Evolutionary conservation across 2,797 vertebrate genomes (phyloP).

Genomic region (Podargus strigoides): DNA sequence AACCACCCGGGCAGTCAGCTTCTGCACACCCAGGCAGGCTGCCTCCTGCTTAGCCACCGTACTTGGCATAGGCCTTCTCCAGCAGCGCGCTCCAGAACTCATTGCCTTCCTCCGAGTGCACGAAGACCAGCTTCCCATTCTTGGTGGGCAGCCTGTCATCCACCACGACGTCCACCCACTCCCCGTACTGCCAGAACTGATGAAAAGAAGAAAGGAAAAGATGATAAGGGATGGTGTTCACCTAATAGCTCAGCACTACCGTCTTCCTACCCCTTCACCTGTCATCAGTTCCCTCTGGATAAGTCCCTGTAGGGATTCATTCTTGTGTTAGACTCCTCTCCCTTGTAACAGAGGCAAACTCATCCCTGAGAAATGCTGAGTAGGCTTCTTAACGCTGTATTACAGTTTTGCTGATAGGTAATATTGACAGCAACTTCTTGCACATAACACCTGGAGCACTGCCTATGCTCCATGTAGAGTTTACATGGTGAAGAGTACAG

Average conservation of each 20-base stretch:
- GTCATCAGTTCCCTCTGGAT: not conserved
- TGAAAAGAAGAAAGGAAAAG: not conserved
- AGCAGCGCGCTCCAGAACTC: constrained; percentile 75
- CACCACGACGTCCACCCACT: constrained; percentile 89
- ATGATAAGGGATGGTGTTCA: not conserved
- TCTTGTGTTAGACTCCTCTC: not conserved
- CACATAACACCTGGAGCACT: not conserved
- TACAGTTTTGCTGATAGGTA: not conserved
- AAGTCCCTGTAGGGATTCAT: not conserved
- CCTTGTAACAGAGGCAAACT: not conserved
- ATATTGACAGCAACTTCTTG: not conserved
- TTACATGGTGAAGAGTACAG: not conserved
- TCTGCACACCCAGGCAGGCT: not conserved
- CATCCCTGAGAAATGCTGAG: not conserved
- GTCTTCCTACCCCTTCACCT: not conserved
- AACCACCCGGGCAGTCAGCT: not conserved
- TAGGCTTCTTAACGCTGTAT: not conserved
- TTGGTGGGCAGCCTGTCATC: constrained; percentile 79
- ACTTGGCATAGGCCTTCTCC: constrained; percentile 79
- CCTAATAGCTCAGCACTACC: fast-evolving
- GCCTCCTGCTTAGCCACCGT: not conserved
- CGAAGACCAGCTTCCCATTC: constrained; percentile 83
- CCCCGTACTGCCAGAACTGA: constrained; percentile 90
- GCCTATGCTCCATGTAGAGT: not conserved
- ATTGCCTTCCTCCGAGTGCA: constrained; percentile 77